These are phyloP conservation scores for Leptura quadrifasciata DNA, from an alignment of 2,888 invertebrate genomes.

Conservation along the genomic window DNA sequence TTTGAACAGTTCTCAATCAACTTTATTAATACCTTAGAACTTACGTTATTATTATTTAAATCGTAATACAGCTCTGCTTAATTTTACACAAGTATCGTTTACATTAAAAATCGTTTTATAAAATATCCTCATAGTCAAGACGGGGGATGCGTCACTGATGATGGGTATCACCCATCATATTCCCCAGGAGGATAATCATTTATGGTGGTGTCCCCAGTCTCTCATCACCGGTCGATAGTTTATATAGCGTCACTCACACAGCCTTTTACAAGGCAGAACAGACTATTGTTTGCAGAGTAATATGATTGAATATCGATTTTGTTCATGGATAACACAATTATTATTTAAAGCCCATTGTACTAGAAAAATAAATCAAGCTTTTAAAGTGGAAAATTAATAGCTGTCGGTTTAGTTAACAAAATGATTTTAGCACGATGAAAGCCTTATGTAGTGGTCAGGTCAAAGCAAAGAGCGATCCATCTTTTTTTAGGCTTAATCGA, in stretches of 20 bases:
- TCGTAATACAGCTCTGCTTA: background rate
- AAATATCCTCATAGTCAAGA: background rate
- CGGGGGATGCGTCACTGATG: constrained; percentile 8
- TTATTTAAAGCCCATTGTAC: constrained; percentile 5
- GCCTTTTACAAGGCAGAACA: background rate
- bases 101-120: background rate
- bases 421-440: background rate
- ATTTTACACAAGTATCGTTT: background rate
- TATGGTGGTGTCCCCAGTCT: constrained; percentile 48
- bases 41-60: too few species aligned
- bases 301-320: constrained; percentile 24
- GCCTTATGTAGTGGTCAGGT: background rate
- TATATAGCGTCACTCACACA: constrained; percentile 49
- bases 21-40: too few species aligned
- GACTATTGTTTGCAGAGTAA: constrained; percentile 7
- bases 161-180: constrained; percentile 36
- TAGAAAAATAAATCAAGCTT: background rate
- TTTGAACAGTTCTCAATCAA: too few species aligned
- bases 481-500: too few species aligned
- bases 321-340: background rate
- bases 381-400: background rate
- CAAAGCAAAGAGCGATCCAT: background rate
- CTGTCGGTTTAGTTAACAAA: constrained; percentile 1
- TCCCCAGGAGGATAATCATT: constrained; percentile 56
- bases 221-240: constrained; percentile 46